Conservation (phyloP, 64 coral and sea anemone species). For the Acropora yongei region DNA sequence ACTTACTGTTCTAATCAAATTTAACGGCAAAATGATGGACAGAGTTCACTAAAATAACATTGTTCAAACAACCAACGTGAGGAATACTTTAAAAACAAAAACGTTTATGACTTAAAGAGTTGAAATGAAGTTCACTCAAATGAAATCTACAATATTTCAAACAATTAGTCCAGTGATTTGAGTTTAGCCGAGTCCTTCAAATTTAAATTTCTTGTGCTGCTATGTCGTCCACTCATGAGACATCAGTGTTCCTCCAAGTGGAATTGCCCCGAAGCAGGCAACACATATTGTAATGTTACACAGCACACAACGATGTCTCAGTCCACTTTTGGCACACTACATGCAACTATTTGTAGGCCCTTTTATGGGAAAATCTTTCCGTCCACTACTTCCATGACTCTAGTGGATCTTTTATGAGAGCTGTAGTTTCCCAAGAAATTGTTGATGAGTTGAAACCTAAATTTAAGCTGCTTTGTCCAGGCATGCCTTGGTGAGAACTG, state of each 20-base stretch:
- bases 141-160: constrained; percentile 45
- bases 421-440: constrained; percentile 42
- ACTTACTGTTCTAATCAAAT: not conserved
- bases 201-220: not conserved
- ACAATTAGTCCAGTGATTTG: constrained; percentile 38
- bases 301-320: constrained; percentile 30
- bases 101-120: constrained; percentile 7
- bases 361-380: constrained; percentile 67
- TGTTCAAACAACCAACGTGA: constrained; percentile 9
- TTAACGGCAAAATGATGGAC: not conserved
- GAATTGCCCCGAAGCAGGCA: constrained; percentile 33
- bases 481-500: constrained; percentile 43
- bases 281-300: constrained; percentile 50
- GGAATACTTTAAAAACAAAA: constrained; percentile 32
- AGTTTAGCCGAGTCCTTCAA: constrained; percentile 48
- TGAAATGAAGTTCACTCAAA: constrained; percentile 44
- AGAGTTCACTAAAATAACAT: not conserved
- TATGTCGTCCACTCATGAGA: constrained; percentile 44
- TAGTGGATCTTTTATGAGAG: constrained; percentile 47
- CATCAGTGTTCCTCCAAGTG: constrained; percentile 4
- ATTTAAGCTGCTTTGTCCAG: constrained; percentile 46
- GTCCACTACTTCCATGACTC: constrained; percentile 9
- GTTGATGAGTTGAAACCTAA: constrained; percentile 39
- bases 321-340: constrained; percentile 40
- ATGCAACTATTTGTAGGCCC: constrained; percentile 43